These are phyloP conservation scores for Cercopithecus mona DNA, from an alignment of 2,113 vertebrate genomes.

Conservation along the genomic window DNA sequence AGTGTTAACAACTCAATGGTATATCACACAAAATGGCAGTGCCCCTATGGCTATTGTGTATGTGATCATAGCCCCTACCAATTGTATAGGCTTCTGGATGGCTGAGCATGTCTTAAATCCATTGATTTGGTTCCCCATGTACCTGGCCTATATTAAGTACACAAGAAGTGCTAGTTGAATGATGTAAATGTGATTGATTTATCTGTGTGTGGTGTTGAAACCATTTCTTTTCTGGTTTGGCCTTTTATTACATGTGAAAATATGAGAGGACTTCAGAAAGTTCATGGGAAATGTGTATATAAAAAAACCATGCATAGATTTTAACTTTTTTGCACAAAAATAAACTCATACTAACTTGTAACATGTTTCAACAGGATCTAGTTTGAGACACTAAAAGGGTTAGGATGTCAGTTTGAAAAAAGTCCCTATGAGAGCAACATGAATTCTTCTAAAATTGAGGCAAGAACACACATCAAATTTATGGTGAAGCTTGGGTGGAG, in stretches of 20 bases:
- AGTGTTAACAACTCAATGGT: background rate
- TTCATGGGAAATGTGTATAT: background rate
- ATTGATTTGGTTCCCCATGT: background rate
- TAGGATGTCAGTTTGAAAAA: background rate
- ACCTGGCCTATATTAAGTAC: background rate
- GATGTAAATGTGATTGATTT: constrained; percentile 12
- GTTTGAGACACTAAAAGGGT: background rate
- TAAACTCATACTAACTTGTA: background rate
- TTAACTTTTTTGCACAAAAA: background rate
- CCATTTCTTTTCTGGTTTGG: background rate
- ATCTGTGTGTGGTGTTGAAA: background rate
- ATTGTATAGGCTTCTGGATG: background rate
- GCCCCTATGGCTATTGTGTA: background rate
- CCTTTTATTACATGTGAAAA: background rate
- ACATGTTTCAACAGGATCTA: background rate
- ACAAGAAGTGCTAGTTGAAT: background rate
- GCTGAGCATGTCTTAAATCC: background rate
- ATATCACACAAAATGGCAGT: background rate
- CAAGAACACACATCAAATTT: background rate
- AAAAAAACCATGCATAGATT: background rate
- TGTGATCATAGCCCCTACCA: background rate
- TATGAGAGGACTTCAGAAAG: background rate
- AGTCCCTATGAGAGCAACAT: background rate
- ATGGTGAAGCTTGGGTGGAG: background rate
- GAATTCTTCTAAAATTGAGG: background rate